Conservation (phyloP, 2,797 vertebrate species). For the Setipinna tenuifilis region DNA sequence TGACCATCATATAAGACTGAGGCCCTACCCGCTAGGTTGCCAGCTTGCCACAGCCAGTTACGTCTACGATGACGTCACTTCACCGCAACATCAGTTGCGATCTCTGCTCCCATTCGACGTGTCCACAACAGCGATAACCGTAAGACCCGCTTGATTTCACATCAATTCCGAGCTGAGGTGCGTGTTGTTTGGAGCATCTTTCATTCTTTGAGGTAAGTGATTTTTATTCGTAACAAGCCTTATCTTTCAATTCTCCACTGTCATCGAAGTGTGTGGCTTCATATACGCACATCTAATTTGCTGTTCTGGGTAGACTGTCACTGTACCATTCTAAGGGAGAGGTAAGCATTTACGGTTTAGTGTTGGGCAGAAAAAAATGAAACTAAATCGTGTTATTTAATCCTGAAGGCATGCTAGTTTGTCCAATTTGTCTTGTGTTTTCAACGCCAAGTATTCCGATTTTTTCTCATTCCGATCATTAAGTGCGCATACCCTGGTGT, state of each 20-base stretch:
- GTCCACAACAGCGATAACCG: background rate
- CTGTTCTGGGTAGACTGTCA: background rate
- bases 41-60: slow-evolving; percentile 3
- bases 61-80: slow-evolving; percentile 15
- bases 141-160: background rate
- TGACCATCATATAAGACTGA: background rate
- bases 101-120: slow-evolving; percentile 2
- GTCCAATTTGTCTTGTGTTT: background rate
- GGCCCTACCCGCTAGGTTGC: background rate
- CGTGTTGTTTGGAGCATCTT: background rate
- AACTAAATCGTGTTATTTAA: background rate
- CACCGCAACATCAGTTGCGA: slow-evolving; percentile 20
- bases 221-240: background rate
- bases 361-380: background rate
- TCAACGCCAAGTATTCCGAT: background rate
- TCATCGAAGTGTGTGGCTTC: background rate
- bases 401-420: background rate
- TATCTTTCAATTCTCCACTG: background rate
- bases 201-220: background rate
- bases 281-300: slow-evolving; percentile 9
- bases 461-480: background rate
- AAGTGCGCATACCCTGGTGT: slow-evolving; percentile 8
- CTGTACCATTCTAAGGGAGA: background rate
- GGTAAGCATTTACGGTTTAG: background rate
- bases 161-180: background rate